Evolutionary conservation across 2,113 vertebrate genomes (phyloP), one percentile per base, ranked within the genome.

Genomic region (Cavia porcellus): DNA sequence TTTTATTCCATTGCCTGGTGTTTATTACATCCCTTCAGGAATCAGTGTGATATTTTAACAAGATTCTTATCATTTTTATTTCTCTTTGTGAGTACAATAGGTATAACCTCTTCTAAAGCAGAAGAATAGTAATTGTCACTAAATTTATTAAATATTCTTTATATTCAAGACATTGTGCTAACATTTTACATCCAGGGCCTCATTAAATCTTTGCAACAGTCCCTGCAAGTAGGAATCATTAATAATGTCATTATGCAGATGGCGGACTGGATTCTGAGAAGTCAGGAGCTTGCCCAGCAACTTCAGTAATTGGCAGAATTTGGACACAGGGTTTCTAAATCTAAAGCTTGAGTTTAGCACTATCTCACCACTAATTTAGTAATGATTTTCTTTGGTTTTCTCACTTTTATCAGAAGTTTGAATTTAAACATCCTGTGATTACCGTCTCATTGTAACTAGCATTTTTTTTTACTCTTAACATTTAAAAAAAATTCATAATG

Each of bases 151-250:
- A 83, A 25, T 68, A 17, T 89, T 94, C 75, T 89, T 86, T 96
- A 55, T 85, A 80, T 68, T 86, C 25, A 92, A 92, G 86, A 45
- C 59, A 92, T 68, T 68, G 61, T 87, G 32, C 28, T 96, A 50
- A 92, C 25, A 87, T 84, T 96, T 95, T 96, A 83, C 13, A 89
- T 83, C n/a, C 17, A 70, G 59, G 12, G 72, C 9, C 28, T 97
- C 84, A 93, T 97, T 97, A 97, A 97, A 81, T 85, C 81, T 95
- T 96, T 62, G 28, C 45, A 94, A 32, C 30, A 93, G 15, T 81
- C 28, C 13, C 15, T 82, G 86, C 15, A 35, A 79, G 50, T 74
- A 94, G 38, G 14, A 79, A 62, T 94, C 80, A 95, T 86, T 97
- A 95, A 94, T 92, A 89, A 91, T 47, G 50, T 86, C 74, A 93